These are phyloP conservation scores for Myotis daubentonii DNA, from an alignment of 2,797 vertebrate genomes.

Conservation along the genomic window DNA sequence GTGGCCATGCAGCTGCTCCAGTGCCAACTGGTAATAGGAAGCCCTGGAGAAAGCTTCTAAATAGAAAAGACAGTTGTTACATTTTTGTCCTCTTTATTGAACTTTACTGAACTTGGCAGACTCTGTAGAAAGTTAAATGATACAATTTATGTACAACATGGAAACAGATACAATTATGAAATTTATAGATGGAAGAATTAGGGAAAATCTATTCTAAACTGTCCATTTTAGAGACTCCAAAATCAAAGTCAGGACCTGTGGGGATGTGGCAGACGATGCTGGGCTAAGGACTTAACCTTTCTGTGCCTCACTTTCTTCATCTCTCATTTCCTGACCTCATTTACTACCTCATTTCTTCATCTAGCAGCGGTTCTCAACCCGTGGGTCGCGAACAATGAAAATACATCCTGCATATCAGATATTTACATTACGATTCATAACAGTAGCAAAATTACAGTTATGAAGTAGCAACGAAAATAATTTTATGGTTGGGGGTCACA, in stretches of 20 bases:
- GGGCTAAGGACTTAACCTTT: neutral
- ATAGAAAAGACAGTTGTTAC: neutral
- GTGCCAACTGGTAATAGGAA: slow-evolving; percentile 88
- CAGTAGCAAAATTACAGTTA: too few species aligned
- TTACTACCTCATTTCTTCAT: neutral
- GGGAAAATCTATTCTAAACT: neutral
- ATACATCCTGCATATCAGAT: too few species aligned
- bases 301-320: neutral
- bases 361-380: too few species aligned
- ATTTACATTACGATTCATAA: too few species aligned
- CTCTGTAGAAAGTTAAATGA: neutral
- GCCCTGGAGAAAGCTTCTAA: slow-evolving; percentile 85
- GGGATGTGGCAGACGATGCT: neutral
- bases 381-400: too few species aligned
- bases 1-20: slow-evolving; percentile 86
- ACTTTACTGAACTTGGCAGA: neutral
- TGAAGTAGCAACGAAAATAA: too few species aligned
- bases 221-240: neutral
- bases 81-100: neutral
- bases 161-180: neutral
- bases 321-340: neutral
- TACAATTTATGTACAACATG: neutral
- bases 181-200: neutral
- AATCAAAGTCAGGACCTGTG: neutral
- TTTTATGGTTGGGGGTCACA: too few species aligned